A percentile compares a stretch with the other conserved stretches of the same genome.
phyloP scores from a whole-genome alignment of 2,113 vertebrate species.

The Romanogobio albipinnatus region DNA sequence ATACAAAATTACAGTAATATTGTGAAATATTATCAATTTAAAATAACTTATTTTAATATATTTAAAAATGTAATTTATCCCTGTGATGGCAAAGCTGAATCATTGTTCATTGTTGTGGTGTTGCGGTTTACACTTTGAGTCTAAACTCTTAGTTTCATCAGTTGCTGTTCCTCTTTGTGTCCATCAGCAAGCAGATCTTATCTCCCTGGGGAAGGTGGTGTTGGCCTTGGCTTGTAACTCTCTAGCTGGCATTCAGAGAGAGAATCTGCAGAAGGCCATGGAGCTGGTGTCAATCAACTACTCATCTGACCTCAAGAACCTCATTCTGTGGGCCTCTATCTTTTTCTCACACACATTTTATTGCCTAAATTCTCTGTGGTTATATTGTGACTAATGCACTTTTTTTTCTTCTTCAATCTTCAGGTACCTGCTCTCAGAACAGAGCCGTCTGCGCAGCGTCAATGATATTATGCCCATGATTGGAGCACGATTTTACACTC shows the following conservation, averaged over 20 bases:
- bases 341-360: constrained; percentile 12
- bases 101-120: neutral
- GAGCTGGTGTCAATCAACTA: constrained; percentile 99
- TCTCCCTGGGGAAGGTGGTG: constrained; percentile 98
- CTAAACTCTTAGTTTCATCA: neutral
- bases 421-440: constrained; percentile 97
- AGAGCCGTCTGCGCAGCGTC: constrained; percentile 95
- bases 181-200: constrained; percentile 98
- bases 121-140: neutral
- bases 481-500: constrained; percentile 97
- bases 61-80: neutral
- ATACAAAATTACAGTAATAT: too few relatives aligned
- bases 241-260: constrained; percentile 97
- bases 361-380: neutral
- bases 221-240: constrained; percentile 98
- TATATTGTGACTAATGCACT: neutral
- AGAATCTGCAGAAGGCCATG: constrained; percentile 99
- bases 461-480: constrained; percentile 99
- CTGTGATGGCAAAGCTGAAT: neutral
- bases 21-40: neutral
- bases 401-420: neutral
- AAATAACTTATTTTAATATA: neutral
- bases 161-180: neutral
- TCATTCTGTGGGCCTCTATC: constrained; percentile 89
- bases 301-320: constrained; percentile 99